These are phyloP conservation scores for Scolopax rusticola DNA, from an alignment of 2,797 vertebrate genomes.

Conservation along the genomic window DNA sequence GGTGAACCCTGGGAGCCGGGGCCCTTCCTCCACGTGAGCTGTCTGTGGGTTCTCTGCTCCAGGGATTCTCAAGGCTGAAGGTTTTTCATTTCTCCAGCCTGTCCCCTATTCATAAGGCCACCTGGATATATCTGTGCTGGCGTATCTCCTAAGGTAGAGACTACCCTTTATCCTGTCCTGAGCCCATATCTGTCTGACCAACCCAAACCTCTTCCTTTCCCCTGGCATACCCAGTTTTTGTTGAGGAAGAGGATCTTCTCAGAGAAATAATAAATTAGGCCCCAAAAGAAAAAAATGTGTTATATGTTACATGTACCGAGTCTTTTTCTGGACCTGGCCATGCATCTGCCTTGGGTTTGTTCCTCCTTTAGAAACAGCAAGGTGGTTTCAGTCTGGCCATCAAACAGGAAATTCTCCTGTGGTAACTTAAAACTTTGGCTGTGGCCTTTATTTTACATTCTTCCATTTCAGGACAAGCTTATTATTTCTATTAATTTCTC, in stretches of 20 bases:
- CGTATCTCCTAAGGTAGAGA: not conserved
- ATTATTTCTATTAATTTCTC: not conserved
- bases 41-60: not conserved
- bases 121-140: not conserved
- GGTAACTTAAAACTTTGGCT: not conserved
- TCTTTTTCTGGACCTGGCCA: not conserved
- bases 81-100: not conserved
- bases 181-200: not conserved
- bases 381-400: not conserved
- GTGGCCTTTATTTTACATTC: not conserved
- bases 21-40: accelerated
- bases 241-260: not conserved
- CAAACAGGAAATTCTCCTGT: not conserved
- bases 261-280: not conserved
- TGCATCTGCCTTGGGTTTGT: not conserved
- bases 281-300: not conserved
- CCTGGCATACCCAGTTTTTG: not conserved
- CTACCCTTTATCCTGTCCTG: not conserved
- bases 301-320: not conserved
- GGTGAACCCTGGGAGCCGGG: not conserved
- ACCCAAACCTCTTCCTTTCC: not conserved
- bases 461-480: not conserved
- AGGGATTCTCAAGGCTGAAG: not conserved
- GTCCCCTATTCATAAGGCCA: not conserved
- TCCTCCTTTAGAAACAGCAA: not conserved